Evolutionary conservation across 2,888 invertebrate species (phyloP).

Genomic region (Onthophagus sagittarius): DNA sequence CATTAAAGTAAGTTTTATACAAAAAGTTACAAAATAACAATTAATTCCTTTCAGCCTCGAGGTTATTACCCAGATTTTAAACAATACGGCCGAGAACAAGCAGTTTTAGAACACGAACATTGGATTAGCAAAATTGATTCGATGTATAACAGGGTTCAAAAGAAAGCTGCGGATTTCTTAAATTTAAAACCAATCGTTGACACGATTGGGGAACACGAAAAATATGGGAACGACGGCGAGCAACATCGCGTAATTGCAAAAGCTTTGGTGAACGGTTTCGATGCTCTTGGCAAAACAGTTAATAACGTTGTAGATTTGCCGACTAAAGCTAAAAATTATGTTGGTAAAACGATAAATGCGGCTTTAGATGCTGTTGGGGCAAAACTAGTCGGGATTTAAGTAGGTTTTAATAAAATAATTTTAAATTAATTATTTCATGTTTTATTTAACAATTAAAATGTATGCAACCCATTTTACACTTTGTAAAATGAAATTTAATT

Average conservation of each 20-base stretch:
- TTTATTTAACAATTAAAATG: too few species aligned
- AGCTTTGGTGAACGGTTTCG: conserved; percentile 64
- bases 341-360: conserved; percentile 15
- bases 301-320: conserved; percentile 39
- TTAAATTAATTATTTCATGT: not conserved
- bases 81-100: conserved; percentile 37
- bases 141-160: conserved; percentile 40
- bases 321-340: conserved; percentile 14
- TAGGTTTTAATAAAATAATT: not conserved
- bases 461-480: too few species aligned
- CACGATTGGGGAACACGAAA: conserved; percentile 70
- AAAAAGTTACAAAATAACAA: not conserved
- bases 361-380: conserved; percentile 18
- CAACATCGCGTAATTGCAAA: conserved; percentile 61
- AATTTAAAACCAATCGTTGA: conserved; percentile 69
- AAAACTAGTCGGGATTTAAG: conserved; percentile 17
- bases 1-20: too few species aligned
- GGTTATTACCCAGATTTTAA: conserved; percentile 20
- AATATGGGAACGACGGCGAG: conserved; percentile 74
- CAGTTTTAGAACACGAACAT: conserved; percentile 40
- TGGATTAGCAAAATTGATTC: conserved; percentile 40
- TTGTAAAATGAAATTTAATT: too few species aligned
- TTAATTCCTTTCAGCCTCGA: not conserved
- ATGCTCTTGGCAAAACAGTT: conserved; percentile 51
- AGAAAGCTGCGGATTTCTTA: conserved; percentile 39